Percentiles rank a stretch among this genome's conserved stretches.
Conservation (phyloP, 2,113 vertebrate genomes). For the Athene noctua region DNA sequence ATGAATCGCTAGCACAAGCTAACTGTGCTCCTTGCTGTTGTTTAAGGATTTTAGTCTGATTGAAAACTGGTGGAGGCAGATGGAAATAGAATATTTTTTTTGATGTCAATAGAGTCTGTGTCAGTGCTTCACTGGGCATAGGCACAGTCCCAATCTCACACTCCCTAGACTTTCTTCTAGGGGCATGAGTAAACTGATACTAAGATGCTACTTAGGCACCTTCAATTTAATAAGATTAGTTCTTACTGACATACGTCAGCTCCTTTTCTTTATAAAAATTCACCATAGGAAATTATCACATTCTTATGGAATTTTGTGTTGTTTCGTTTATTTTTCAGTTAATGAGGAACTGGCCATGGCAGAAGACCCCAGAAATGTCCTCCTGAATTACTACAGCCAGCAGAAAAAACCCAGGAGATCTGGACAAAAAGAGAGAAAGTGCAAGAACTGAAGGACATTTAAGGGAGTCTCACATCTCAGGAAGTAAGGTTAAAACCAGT, state of each 20-base stretch:
- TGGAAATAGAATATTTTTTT: neutral
- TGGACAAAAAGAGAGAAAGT: neutral
- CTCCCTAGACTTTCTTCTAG: neutral
- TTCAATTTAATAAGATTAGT: neutral
- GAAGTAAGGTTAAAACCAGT: neutral
- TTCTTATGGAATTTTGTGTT: neutral
- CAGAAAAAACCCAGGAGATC: neutral
- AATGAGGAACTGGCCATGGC: constrained; percentile 45
- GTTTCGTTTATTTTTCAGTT: neutral
- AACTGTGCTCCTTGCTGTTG: neutral
- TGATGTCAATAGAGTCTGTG: neutral
- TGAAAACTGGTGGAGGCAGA: neutral
- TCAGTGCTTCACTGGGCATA: rapidly evolving
- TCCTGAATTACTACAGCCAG: neutral
- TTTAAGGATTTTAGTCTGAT: neutral
- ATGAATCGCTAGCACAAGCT: rapidly evolving
- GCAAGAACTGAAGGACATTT: neutral
- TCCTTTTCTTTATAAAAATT: neutral
- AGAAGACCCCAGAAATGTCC: neutral
- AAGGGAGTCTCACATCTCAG: neutral
- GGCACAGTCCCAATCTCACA: neutral
- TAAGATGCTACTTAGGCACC: neutral
- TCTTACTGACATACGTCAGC: neutral
- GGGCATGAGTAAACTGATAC: neutral
- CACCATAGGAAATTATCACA: neutral